Base-by-base conservation (phyloP, 2,113 vertebrate genomes). In the Circaetus cinerascens region DNA sequence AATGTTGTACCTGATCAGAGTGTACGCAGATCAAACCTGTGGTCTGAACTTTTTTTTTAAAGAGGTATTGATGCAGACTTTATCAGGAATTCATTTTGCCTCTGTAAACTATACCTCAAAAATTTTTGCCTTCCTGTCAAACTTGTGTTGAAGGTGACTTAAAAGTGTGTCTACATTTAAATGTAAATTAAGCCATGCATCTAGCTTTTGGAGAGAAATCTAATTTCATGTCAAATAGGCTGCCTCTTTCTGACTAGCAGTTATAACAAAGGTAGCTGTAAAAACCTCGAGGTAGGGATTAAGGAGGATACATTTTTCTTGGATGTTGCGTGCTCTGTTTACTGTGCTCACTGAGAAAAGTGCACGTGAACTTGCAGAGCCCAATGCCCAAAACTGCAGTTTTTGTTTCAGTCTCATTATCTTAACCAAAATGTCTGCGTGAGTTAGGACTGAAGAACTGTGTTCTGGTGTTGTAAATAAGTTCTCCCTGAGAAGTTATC, bases 371-470 rank as follows among this genome's bases (percentile, higher is more conserved):
- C 15, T 66, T 40, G 32, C 34, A 36, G 69, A 68, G 59, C 43
- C 23, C 21, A 11, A 27, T 60, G 36, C 40, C 20, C 23, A 11
- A 25, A 86, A 15, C 43, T 27, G 60, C 79, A 38, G 27, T 41
- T 88, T 45, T 53, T 2, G 0, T 22, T 2, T 74, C 18, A 9
- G 18, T 89, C 30, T 86, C 16, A 1, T 29, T 23, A 26, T 18
- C 13, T 67, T 78, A 64, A 41, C 21, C 8, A 30, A 53, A 68
- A 56, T 2, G 2, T 59, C 45, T 79, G 17, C 0, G 0, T 55
- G 46, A 57, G 40, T 66, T 20, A 25, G 25, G 36, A 26, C 51
- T 81, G 50, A 63, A 78, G 50, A 66, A 9, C 55, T 73, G 56
- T 73, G 40, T 81, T 75, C 36, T 69, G 38, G 22, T 74, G 16